A percentile compares a stretch with the other conserved stretches of the same genome.
Conservation (phyloP, 2,888 invertebrate genomes). For the Andrena marginata region DNA sequence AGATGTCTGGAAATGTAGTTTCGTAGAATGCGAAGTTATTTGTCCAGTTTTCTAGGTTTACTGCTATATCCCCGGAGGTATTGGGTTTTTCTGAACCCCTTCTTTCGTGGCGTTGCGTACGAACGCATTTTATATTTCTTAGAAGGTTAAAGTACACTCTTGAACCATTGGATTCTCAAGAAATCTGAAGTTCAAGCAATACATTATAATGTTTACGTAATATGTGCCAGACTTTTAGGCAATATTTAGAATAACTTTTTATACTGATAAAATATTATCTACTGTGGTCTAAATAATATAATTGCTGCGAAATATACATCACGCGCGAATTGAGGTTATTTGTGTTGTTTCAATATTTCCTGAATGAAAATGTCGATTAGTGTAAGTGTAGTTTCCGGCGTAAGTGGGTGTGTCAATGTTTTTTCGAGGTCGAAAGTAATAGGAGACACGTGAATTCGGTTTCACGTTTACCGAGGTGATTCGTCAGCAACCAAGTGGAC, state of each 20-base stretch:
- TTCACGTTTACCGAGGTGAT: conserved; percentile 30
- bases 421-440: background rate
- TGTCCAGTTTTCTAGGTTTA: background rate
- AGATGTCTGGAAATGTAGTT: background rate
- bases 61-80: background rate
- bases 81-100: background rate
- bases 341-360: no score
- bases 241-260: background rate
- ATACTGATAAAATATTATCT: background rate
- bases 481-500: conserved; percentile 25
- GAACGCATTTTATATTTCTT: background rate
- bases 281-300: background rate
- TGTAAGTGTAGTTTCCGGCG: no score
- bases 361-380: no score
- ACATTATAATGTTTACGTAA: background rate
- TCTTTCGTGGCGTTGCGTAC: background rate
- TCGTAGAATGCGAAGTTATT: background rate
- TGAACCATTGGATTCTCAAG: background rate
- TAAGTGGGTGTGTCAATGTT: background rate
- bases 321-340: background rate
- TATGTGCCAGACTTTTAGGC: background rate
- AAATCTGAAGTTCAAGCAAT: background rate
- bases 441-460: conserved; percentile 4
- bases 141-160: background rate
- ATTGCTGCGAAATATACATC: background rate